Evolutionary conservation across 2,797 vertebrate species (phyloP).

Genomic region (Crenuchus spilurus): DNA sequence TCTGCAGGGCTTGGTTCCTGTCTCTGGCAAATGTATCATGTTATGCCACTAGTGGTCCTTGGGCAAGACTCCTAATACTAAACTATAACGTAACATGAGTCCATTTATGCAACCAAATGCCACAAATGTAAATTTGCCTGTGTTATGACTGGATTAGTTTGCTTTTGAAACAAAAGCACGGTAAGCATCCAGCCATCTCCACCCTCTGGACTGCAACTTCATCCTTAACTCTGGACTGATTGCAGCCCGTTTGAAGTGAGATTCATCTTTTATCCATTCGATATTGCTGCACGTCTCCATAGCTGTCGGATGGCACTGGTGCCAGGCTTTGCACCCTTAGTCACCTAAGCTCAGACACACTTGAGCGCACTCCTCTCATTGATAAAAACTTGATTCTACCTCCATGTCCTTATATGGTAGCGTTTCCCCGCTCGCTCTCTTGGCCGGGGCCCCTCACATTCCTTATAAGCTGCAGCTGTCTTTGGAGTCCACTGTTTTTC

Average conservation of each 20-base stretch:
- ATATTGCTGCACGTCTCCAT: neutral
- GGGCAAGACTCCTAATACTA: too few relatives aligned
- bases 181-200: neutral
- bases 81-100: too few relatives aligned
- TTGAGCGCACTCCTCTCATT: conserved; percentile 80
- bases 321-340: neutral
- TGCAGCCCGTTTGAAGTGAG: conserved; percentile 7
- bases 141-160: neutral
- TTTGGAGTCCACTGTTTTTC: conserved; percentile 76
- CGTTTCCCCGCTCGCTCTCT: conserved; percentile 85
- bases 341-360: conserved; percentile 61
- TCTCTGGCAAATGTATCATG: too few relatives aligned
- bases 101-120: too few relatives aligned
- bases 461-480: conserved; percentile 99
- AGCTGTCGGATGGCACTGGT: conserved; percentile 7
- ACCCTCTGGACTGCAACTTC: neutral
- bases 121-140: too few relatives aligned
- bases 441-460: conserved; percentile 94
- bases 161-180: neutral
- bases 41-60: too few relatives aligned
- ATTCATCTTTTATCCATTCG: neutral
- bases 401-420: conserved; percentile 97
- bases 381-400: conserved; percentile 94
- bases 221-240: neutral
- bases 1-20: too few relatives aligned